phyloP scores from a whole-genome alignment of 2,113 vertebrate genomes.

The Onychostoma macrolepis region DNA sequence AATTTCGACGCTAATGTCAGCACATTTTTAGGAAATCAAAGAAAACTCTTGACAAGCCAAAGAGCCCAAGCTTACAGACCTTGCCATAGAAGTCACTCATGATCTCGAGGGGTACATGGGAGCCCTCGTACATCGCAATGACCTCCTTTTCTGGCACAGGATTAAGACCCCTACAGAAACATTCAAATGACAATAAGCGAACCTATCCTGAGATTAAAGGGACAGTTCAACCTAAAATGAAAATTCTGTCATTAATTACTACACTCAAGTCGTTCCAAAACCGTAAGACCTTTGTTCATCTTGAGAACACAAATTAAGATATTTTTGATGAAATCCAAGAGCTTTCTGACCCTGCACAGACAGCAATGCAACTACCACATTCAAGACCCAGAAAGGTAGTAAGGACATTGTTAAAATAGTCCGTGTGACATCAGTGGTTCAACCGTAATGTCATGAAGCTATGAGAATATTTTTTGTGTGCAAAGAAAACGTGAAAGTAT shows the following conservation, averaged over 20 bases:
- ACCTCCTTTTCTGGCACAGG: conserved; percentile 94
- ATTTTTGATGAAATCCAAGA: neutral
- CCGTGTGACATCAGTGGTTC: no score
- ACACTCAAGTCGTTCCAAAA: neutral
- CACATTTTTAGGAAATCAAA: neutral
- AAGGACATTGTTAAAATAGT: no score
- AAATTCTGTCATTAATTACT: neutral
- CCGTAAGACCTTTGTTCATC: neutral
- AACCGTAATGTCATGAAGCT: no score
- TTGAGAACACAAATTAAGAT: neutral
- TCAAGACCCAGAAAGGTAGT: no score
- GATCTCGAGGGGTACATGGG: conserved; percentile 92
- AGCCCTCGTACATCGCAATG: conserved; percentile 96
- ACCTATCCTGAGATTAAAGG: neutral
- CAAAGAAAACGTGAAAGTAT: no score
- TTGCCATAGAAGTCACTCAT: conserved; percentile 99
- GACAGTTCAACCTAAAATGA: neutral
- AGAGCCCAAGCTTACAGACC: conserved; percentile 72
- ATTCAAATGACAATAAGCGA: conserved; percentile 27
- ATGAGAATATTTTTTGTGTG: no score
- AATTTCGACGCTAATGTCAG: neutral
- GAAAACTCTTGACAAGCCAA: neutral
- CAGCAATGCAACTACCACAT: no score
- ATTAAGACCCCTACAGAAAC: conserved; percentile 84
- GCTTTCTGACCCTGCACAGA: no score